Evolutionary conservation across 2,797 vertebrate species (phyloP), one percentile per base, ranked within the genome.

Genomic region (Ceryle rudis): DNA sequence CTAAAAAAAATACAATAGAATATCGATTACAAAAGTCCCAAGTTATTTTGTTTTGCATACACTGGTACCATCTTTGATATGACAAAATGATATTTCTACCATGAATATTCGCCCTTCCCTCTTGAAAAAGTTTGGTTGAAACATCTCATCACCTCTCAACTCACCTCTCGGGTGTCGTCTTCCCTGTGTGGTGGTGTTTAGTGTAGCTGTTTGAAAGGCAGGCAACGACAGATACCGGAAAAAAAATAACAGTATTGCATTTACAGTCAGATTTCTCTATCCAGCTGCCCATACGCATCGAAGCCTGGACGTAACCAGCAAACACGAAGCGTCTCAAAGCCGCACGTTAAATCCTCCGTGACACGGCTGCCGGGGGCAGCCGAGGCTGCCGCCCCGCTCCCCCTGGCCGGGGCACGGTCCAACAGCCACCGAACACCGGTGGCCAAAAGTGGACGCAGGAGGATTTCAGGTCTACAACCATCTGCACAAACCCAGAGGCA

Each of bases 21-120:
- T 28, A 84, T 83, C 71, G 23, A 71, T 85, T 96, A 96, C 83
- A 92, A 96, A 95, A 96, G 71, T 37, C 70, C 71, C 74, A 44
- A 73, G 93, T 80, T 25, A 5, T 22, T 91, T 87, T 39, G 86
- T 55, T 83, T 81, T 58, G 81, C 77, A 41, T 23, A 71, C 84
- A 33, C 3, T 10, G 81, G 83, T 74, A 42, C 84, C 58, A 84
- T 23, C 90, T 84, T 64, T 7, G 80, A 86, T 77, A 72, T 39
- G 95, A 93, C 92, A 86, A 85, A 90, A 91, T 60, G 91, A 73
- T 29, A 46, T 70, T 90, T 94, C 71, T 69, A 77, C 81, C 87
- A 80, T 61, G 81, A 92, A 83, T 93, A 88, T 89, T 79, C 77
- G 85, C 87, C 92, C 57, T 94, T 92, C 91, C 29, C 6, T 49